phyloP scores from a whole-genome alignment of 2,888 invertebrate species.

The Achlya flavicornis region DNA sequence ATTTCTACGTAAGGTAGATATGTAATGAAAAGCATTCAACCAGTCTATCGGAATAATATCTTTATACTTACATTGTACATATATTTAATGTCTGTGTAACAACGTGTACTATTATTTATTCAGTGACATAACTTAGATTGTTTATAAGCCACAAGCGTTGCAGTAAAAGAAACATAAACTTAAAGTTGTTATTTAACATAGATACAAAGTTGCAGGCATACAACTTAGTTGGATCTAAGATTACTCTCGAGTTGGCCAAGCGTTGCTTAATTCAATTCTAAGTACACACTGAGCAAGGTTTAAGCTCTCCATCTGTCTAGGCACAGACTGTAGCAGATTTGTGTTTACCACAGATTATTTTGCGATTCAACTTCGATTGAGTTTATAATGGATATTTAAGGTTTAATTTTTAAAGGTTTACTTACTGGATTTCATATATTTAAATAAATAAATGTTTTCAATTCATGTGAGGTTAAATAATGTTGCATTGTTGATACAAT shows the following conservation, averaged over 20 bases:
- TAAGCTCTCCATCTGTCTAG: constrained; percentile 47
- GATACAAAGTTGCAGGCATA: constrained; percentile 25
- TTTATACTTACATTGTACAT: background rate
- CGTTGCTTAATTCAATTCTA: constrained; percentile 62
- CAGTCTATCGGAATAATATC: background rate
- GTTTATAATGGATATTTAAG: constrained; percentile 19
- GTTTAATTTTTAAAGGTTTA: constrained; percentile 13
- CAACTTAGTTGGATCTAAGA: constrained; percentile 53
- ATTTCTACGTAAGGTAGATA: no score
- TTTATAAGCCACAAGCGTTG: constrained; percentile 1
- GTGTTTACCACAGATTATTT: constrained; percentile 26
- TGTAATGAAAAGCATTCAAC: no score
- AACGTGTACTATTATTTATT: background rate
- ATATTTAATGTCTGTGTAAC: background rate
- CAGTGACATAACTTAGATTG: constrained; percentile 7
- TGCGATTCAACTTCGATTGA: constrained; percentile 29
- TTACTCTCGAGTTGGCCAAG: constrained; percentile 46
- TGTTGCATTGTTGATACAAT: no score
- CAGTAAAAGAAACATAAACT: constrained; percentile 8
- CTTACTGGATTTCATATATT: background rate
- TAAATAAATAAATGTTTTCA: background rate
- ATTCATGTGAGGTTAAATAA: no score
- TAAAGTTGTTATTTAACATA: background rate
- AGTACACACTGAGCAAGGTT: constrained; percentile 53
- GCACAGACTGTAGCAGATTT: constrained; percentile 30